A percentile compares a stretch with the other conserved stretches of the same genome.
Evolutionary conservation across 35 echinoderm and acorn worm species (phyloP).

Genomic region (Lytechinus pictus): DNA sequence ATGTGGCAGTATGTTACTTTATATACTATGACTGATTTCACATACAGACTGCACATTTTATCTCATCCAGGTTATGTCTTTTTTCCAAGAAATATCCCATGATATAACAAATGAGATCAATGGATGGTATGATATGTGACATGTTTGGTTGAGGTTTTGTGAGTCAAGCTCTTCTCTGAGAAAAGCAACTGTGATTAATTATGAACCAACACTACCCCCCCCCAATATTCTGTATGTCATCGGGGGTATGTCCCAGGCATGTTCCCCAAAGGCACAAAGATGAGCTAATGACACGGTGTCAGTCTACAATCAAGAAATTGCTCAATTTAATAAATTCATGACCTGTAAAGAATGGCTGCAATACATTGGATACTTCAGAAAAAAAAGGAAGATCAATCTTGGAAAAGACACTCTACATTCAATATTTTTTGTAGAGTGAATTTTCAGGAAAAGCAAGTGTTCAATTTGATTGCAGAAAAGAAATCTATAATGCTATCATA

Average conservation of each 20-base stretch:
- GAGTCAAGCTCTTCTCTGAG: background rate
- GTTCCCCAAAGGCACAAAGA: background rate
- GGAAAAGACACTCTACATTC: background rate
- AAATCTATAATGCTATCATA: background rate
- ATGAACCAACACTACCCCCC: background rate
- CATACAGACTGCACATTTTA: no score
- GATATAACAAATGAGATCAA: no score
- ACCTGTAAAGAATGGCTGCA: background rate
- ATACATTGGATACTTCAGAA: no score
- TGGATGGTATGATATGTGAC: background rate
- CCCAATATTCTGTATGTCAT: background rate
- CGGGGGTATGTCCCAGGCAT: background rate
- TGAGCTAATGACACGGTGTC: slow-evolving; percentile 43
- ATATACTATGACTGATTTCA: no score
- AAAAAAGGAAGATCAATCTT: background rate
- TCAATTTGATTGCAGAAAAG: background rate
- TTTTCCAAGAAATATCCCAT: no score
- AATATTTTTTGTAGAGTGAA: background rate
- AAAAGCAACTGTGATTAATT: slow-evolving; percentile 21
- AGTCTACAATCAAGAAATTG: background rate
- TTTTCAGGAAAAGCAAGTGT: background rate
- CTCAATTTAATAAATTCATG: background rate
- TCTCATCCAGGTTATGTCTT: no score
- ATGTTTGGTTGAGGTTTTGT: background rate
- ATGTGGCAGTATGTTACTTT: no score